These are phyloP conservation scores for Celastrina argiolus DNA, from an alignment of 2,888 invertebrate species.

Conservation along the genomic window DNA sequence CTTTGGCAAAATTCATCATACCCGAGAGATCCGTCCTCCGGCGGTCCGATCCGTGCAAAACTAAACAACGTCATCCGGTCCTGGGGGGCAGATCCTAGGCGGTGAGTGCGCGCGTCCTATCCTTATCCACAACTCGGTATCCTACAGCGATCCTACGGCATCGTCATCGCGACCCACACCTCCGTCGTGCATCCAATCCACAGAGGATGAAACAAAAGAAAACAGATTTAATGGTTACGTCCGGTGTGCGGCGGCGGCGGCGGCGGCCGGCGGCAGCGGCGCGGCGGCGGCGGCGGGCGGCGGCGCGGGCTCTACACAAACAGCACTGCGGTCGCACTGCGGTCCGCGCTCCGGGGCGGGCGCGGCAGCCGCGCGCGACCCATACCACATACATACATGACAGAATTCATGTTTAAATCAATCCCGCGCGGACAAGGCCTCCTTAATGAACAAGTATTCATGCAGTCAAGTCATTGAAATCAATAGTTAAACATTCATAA, in stretches of 20 bases:
- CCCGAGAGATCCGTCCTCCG: conserved; percentile 57
- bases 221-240: conserved; percentile 62
- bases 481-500: background rate
- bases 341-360: background rate
- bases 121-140: conserved; percentile 32
- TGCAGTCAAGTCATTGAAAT: background rate
- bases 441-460: background rate
- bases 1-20: conserved; percentile 68
- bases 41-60: conserved; percentile 28
- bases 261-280: conserved; percentile 26
- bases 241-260: conserved; percentile 18
- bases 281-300: conserved; percentile 19
- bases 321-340: conserved; percentile 18
- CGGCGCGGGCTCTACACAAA: conserved; percentile 19
- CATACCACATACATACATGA: background rate
- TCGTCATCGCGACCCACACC: conserved; percentile 54
- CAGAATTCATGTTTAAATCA: background rate
- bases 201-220: conserved; percentile 78
- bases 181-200: conserved; percentile 71
- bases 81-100: conserved; percentile 39
- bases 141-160: conserved; percentile 36
- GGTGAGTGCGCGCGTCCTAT: conserved; percentile 39
- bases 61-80: conserved; percentile 38
- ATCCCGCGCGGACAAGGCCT: background rate
- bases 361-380: background rate